A percentile compares a stretch with the other conserved stretches of the same genome.
Conservation (phyloP, 2,888 invertebrate species). For the Timema cristinae region DNA sequence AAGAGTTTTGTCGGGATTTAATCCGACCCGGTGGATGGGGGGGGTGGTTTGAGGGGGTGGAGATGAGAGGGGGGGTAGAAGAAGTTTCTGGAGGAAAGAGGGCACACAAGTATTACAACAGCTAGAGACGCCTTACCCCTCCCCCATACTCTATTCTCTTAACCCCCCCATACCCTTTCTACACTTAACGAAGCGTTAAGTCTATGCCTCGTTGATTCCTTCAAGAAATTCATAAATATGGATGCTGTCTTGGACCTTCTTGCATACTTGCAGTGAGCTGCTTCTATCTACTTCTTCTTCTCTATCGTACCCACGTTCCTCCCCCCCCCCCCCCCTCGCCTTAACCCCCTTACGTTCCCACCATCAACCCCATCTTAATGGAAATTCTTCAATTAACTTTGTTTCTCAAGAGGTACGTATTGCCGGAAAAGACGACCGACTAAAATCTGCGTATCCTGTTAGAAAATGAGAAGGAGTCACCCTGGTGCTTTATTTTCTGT, state of each 20-base stretch:
- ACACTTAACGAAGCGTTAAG: slow-evolving; percentile 26
- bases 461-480: neutral
- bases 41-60: neutral
- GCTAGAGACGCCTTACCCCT: neutral
- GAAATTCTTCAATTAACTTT: slow-evolving; percentile 45
- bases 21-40: slow-evolving; percentile 21
- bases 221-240: slow-evolving; percentile 43
- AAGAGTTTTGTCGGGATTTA: slow-evolving; percentile 26
- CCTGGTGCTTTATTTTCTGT: no score
- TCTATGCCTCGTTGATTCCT: slow-evolving; percentile 26
- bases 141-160: neutral
- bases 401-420: slow-evolving; percentile 28
- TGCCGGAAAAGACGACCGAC: slow-evolving; percentile 1
- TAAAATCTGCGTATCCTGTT: no score
- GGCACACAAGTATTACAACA: no score
- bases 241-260: slow-evolving; percentile 35
- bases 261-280: no score
- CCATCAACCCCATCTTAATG: slow-evolving; percentile 38
- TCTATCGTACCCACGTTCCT: neutral
- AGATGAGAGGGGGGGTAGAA: slow-evolving; percentile 9
- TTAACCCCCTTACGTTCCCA: neutral
- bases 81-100: neutral
- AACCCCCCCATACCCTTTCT: slow-evolving; percentile 8
- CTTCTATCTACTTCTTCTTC: no score
- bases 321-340: slow-evolving; percentile 35